Evolutionary conservation across 2,888 invertebrate genomes (phyloP).

Genomic region (Trichacis sp.): DNA sequence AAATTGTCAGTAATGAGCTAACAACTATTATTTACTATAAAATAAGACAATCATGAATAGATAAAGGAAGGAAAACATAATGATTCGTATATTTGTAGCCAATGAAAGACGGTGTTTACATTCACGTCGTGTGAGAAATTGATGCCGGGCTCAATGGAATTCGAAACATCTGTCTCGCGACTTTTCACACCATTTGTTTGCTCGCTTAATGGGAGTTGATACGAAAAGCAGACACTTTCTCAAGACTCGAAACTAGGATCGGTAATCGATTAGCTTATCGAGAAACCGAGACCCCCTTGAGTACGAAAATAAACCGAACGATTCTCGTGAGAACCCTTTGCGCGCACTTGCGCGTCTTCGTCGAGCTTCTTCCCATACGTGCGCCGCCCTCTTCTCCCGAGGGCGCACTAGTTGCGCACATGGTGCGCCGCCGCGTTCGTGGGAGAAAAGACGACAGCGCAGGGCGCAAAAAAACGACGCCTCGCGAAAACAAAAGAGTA

Average conservation of each 20-base stretch:
- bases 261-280: constrained; percentile 63
- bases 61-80: too few species aligned
- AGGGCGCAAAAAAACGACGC: constrained; percentile 7
- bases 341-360: constrained; percentile 27
- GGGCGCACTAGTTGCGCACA: constrained; percentile 19
- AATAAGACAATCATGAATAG: too few species aligned
- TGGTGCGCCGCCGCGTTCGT: constrained; percentile 21
- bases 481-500: constrained; percentile 12
- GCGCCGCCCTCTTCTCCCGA: constrained; percentile 9
- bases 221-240: constrained; percentile 30
- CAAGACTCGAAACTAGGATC: constrained; percentile 46
- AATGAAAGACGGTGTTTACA: too few species aligned
- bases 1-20: too few species aligned
- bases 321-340: constrained; percentile 58
- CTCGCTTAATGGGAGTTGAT: background rate
- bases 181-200: constrained; percentile 4
- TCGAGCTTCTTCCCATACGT: constrained; percentile 12
- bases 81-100: too few species aligned
- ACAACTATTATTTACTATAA: too few species aligned
- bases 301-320: constrained; percentile 61
- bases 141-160: background rate
- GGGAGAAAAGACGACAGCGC: constrained; percentile 16
- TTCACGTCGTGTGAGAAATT: too few species aligned
- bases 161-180: background rate
- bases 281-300: constrained; percentile 49